Percentiles rank a stretch among this genome's conserved stretches.
Evolutionary conservation across 2,888 invertebrate species (phyloP).

Genomic region (Habroteleia sp.): DNA sequence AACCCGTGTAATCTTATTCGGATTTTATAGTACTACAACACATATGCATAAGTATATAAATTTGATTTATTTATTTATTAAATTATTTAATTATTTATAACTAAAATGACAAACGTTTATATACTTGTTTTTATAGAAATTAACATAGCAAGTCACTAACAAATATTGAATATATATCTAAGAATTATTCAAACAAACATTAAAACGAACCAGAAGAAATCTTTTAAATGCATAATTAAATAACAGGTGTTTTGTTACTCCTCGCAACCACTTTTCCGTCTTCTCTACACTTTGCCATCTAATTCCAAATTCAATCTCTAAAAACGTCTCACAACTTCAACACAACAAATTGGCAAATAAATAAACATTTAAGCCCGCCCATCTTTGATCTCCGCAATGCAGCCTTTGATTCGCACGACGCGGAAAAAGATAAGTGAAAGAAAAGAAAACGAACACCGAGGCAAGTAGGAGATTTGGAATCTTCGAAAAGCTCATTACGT

Average conservation of each 20-base stretch:
- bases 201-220: no score
- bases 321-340: constrained; percentile 7
- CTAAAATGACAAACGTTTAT: no score
- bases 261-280: neutral
- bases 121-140: no score
- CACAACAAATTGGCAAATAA: constrained; percentile 35
- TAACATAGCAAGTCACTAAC: no score
- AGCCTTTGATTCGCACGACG: constrained; percentile 25
- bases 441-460: neutral
- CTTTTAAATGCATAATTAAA: no score
- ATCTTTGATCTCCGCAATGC: constrained; percentile 32
- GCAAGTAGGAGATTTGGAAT: constrained; percentile 25
- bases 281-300: neutral
- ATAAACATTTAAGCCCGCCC: constrained; percentile 39
- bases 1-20: no score
- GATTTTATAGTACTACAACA: no score
- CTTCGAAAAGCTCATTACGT: constrained; percentile 51
- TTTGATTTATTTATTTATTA: no score
- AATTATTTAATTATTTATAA: no score
- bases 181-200: no score
- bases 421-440: constrained; percentile 11
- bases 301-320: constrained; percentile 34
- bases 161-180: no score
- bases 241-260: neutral
- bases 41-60: no score